These are phyloP conservation scores for Lycophotia porphyrea DNA, from an alignment of 2,888 invertebrate genomes.

Conservation along the genomic window DNA sequence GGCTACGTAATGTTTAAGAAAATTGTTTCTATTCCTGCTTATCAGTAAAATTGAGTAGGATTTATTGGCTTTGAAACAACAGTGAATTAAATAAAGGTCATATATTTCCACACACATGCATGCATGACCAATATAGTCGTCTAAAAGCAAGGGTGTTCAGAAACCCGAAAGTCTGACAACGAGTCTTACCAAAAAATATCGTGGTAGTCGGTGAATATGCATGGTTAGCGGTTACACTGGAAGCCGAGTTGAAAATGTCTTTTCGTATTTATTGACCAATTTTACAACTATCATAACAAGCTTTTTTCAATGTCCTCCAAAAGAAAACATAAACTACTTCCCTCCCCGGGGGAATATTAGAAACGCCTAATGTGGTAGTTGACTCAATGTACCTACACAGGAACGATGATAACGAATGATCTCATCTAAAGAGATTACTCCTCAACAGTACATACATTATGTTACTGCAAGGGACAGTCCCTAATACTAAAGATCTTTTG, in stretches of 20 bases:
- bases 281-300: neutral
- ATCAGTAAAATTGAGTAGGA: neutral
- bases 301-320: too few species aligned
- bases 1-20: neutral
- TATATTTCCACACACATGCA: neutral
- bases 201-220: neutral
- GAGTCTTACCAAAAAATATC: neutral
- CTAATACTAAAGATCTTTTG: neutral
- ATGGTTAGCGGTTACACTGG: neutral
- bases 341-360: too few species aligned
- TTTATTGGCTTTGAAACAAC: neutral
- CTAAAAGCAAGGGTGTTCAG: neutral
- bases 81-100: neutral
- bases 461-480: neutral
- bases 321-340: too few species aligned
- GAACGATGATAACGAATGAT: neutral
- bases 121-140: neutral
- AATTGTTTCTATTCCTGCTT: neutral
- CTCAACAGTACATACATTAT: neutral
- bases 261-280: too few species aligned
- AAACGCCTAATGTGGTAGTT: neutral
- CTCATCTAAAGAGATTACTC: neutral
- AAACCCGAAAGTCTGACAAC: neutral
- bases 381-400: neutral
- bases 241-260: neutral